phyloP scores from a whole-genome alignment of 1,140 invertebrate species.

The Mizuhopecten yessoensis region DNA sequence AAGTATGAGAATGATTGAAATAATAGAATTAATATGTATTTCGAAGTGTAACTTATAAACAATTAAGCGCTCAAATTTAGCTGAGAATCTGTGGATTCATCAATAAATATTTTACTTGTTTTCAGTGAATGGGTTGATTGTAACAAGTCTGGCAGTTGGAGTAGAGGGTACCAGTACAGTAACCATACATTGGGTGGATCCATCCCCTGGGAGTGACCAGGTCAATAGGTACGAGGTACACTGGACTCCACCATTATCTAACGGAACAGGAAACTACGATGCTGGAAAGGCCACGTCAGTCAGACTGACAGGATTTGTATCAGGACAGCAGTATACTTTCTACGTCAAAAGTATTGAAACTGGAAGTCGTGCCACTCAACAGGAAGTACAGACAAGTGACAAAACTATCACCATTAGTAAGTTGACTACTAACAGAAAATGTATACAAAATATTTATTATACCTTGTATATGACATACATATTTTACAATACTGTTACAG shows the following conservation, averaged over 20 bases:
- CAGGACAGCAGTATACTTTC: not conserved
- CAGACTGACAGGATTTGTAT: slow-evolving; percentile 1
- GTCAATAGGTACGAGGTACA: not conserved
- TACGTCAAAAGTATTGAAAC: not conserved
- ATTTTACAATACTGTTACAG: no score
- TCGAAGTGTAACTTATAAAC: no score
- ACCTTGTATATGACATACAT: no score
- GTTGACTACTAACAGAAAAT: no score
- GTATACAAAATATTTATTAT: no score
- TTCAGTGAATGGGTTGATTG: not conserved
- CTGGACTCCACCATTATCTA: not conserved
- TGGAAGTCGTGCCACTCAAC: not conserved
- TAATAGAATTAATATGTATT: no score
- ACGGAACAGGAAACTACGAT: not conserved
- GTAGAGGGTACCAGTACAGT: not conserved
- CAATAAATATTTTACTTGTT: no score
- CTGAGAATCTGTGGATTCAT: no score
- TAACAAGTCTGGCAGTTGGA: not conserved
- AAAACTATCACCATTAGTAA: not conserved
- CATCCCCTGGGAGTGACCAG: not conserved
- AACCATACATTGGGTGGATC: not conserved
- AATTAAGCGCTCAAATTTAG: no score
- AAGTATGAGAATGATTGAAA: no score
- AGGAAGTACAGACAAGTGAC: not conserved
- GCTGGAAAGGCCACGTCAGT: not conserved